Evolutionary conservation across 2,113 vertebrate species (phyloP).

Genomic region (Datnioides undecimradiatus): DNA sequence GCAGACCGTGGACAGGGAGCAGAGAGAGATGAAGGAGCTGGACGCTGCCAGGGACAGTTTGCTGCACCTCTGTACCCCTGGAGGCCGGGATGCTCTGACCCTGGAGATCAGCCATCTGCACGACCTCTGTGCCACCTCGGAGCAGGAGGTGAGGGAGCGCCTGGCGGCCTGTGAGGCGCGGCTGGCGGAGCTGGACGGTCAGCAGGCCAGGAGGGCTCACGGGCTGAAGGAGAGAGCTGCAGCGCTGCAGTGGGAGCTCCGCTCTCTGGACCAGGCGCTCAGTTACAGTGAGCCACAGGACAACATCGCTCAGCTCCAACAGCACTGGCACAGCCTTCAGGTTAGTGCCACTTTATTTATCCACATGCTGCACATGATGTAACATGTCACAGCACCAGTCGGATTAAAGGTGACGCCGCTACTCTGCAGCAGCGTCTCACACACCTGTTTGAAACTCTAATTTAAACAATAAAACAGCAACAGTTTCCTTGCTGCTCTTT

Average conservation of each 20-base stretch:
- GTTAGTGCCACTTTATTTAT: conserved; percentile 48
- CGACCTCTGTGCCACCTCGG: conserved; percentile 70
- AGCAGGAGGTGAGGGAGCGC: conserved; percentile 69
- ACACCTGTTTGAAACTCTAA: too few relatives aligned
- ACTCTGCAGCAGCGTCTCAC: too few relatives aligned
- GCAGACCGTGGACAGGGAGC: conserved; percentile 80
- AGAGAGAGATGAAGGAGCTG: conserved; percentile 81
- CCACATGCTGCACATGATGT: not conserved
- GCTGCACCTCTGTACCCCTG: conserved; percentile 75
- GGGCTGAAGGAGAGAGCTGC: conserved; percentile 70
- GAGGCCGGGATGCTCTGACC: conserved; percentile 73
- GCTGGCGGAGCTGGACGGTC: conserved; percentile 64
- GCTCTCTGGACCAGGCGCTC: conserved; percentile 77
- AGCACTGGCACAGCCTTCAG: conserved; percentile 82
- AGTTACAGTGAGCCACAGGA: conserved; percentile 66
- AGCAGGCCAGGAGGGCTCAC: conserved; percentile 27
- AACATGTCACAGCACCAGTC: too few relatives aligned
- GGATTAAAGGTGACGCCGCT: too few relatives aligned
- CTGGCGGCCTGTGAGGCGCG: conserved; percentile 66
- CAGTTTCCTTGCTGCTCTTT: too few relatives aligned
- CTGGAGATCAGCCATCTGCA: conserved; percentile 79
- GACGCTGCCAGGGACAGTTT: conserved; percentile 74
- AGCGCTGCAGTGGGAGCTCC: conserved; percentile 79
- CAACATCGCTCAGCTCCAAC: conserved; percentile 76
- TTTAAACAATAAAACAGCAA: too few relatives aligned